phyloP scores from a whole-genome alignment of 2,113 vertebrate species.

The Phrynosoma platyrhinos region DNA sequence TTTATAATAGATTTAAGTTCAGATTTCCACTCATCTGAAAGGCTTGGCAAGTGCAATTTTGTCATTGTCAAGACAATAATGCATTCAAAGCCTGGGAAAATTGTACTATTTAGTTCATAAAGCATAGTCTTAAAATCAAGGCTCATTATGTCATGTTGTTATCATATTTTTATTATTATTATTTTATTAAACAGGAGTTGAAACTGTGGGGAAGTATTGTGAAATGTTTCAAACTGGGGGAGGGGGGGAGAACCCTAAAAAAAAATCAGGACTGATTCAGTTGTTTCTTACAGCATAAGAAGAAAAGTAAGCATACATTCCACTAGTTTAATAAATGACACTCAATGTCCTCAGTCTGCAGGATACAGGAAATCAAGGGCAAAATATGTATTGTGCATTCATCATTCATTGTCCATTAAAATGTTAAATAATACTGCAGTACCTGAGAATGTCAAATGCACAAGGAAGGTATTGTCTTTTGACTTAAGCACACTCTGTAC shows the following conservation, averaged over 20 bases:
- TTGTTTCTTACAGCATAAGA: slow-evolving; percentile 15
- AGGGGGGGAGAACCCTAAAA: neutral
- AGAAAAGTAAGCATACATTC: slow-evolving; percentile 35
- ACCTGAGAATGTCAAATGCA: slow-evolving; percentile 6
- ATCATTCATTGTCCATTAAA: slow-evolving; percentile 44
- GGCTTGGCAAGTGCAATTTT: slow-evolving; percentile 1
- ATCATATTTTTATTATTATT: neutral
- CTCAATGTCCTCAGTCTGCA: slow-evolving; percentile 9
- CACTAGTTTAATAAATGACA: neutral
- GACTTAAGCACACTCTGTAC: slow-evolving; percentile 15
- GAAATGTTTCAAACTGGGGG: slow-evolving; percentile 13
- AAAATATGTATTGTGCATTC: slow-evolving; percentile 14
- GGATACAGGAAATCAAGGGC: slow-evolving; percentile 3
- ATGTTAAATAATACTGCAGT: slow-evolving; percentile 19
- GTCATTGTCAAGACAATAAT: neutral
- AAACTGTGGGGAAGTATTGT: slow-evolving; percentile 31
- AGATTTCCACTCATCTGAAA: neutral
- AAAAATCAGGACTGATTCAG: slow-evolving; percentile 14
- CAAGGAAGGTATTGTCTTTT: slow-evolving; percentile 43
- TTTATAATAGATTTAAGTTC: slow-evolving; percentile 17
- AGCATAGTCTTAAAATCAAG: slow-evolving; percentile 53
- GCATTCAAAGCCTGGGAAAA: slow-evolving; percentile 38
- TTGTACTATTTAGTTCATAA: slow-evolving; percentile 31
- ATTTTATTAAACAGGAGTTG: slow-evolving; percentile 9
- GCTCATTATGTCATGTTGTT: slow-evolving; percentile 29